Evolutionary conservation across 2,113 vertebrate species (phyloP), one percentile per base, ranked within the genome.

Genomic region (Herpetotheres cachinnans): DNA sequence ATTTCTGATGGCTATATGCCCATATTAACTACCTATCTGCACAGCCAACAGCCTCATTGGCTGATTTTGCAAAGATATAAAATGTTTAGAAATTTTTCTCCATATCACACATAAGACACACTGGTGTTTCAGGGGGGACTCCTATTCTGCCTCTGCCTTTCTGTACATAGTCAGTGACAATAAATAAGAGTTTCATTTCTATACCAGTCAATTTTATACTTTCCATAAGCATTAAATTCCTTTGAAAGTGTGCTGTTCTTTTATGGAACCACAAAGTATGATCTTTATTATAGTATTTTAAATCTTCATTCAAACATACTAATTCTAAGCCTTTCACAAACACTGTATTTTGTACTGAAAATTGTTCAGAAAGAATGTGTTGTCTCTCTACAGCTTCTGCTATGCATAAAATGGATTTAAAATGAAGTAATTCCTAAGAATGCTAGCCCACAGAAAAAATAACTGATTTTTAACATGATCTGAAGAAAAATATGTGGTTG

Each of bases 271-370:
- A 87, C 61, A 95, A 91, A 88, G 54, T 38, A 44, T 76, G 3
- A 82, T 58, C n/a, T 87, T 83, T 86, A 89, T 95, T 69, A 34
- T 30, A 76, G 25, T 10, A 76, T 89, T 94, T 91, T 61, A 82
- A 92, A 91, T 72, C 61, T 90, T 89, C 69, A 79, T 63, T 92
- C 61, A 95, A 91, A 95, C 38, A 38, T 56, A 66, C 12, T 82
- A 93, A 94, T 77, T 78, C 71, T 83, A 90, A 93, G 44, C 40
- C 40, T 93, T 91, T 79, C 42, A 61, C 0, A 17, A 92, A 78
- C 32, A 49, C 9, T 29, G 11, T 34, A 55, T 58, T 91, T 52
- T 84, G 25, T 46, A 82, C 34, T 27, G 26, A 84, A 92, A 69
- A 74, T 6, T 59, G 3, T 80, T 93, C 54, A 82, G 73, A 63